These are phyloP conservation scores for Aspidoscelis tigris DNA, from an alignment of 2,113 vertebrate species.

Conservation along the genomic window DNA sequence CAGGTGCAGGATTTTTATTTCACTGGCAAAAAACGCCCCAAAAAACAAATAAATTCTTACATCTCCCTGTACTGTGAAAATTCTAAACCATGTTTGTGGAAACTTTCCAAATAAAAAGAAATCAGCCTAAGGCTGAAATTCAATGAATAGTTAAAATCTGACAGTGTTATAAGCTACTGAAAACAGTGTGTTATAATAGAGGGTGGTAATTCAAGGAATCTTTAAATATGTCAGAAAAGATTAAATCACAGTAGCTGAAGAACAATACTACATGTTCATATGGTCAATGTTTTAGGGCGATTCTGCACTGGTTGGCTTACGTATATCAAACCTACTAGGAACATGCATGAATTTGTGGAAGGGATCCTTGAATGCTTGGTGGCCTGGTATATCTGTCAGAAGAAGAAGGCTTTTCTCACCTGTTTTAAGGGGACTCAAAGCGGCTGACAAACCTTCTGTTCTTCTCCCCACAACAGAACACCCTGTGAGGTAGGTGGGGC, in stretches of 20 bases:
- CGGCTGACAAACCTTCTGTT: too few species aligned
- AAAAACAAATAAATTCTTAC: background rate
- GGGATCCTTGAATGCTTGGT: too few species aligned
- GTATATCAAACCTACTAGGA: too few species aligned
- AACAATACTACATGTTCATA: background rate
- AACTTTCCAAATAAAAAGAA: slow-evolving; percentile 30
- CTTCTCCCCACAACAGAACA: too few species aligned
- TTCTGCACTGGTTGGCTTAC: too few species aligned
- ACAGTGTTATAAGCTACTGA: slow-evolving; percentile 19
- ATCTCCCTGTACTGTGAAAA: slow-evolving; percentile 5
- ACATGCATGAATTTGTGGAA: too few species aligned
- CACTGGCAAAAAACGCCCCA: background rate
- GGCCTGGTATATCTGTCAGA: too few species aligned
- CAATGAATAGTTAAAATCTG: slow-evolving; percentile 32
- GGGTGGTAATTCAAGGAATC: background rate
- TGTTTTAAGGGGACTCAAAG: too few species aligned
- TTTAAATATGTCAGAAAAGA: background rate
- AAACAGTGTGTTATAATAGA: slow-evolving; percentile 13
- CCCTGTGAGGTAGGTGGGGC: too few species aligned
- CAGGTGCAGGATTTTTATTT: slow-evolving; percentile 33
- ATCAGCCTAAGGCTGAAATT: slow-evolving; percentile 32
- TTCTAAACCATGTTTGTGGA: slow-evolving; percentile 18
- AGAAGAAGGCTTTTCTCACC: too few species aligned
- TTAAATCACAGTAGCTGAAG: slow-evolving; percentile 14
- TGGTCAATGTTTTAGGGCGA: background rate